Percentiles rank a stretch among this genome's conserved stretches.
These are phyloP conservation scores for Antidorcas marsupialis DNA, from an alignment of 2,113 vertebrate species.

Conservation along the genomic window DNA sequence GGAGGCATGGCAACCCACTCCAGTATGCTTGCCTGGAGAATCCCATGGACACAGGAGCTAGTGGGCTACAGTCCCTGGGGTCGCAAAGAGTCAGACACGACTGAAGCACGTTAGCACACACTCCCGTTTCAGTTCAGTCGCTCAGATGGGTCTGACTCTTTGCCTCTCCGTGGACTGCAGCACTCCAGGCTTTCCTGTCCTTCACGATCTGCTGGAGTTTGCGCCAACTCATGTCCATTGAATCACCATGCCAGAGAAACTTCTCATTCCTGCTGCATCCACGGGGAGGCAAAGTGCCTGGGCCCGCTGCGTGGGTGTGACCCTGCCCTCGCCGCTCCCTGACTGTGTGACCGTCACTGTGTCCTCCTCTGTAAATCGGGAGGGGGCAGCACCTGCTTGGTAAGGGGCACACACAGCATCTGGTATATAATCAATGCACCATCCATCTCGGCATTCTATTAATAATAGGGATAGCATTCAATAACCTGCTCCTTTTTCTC, in stretches of 20 bases:
- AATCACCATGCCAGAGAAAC: fast-evolving
- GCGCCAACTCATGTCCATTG: not conserved
- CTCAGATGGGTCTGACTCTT: not conserved
- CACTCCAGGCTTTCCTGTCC: not conserved
- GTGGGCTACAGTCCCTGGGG: not conserved
- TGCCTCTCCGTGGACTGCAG: not conserved
- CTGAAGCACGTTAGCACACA: not conserved
- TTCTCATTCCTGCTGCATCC: not conserved
- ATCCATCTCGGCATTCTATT: fast-evolving
- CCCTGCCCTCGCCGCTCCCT: not conserved
- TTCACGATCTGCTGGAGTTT: not conserved
- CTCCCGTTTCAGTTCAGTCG: not conserved
- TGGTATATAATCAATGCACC: too few species aligned
- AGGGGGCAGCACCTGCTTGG: too few species aligned
- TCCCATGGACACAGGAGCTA: not conserved
- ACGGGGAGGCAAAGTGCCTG: fast-evolving
- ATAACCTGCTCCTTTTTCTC: too few species aligned
- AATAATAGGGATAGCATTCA: too few species aligned
- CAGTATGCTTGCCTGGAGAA: not conserved
- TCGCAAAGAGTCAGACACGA: not conserved
- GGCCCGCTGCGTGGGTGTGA: fast-evolving
- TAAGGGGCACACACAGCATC: too few species aligned
- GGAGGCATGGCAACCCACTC: not conserved
- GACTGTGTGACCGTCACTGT: fast-evolving
- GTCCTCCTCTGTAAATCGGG: not conserved